phyloP scores from a whole-genome alignment of 30 jellyfish, hydroid and myxozoan species.

The Aurelia sp. region DNA sequence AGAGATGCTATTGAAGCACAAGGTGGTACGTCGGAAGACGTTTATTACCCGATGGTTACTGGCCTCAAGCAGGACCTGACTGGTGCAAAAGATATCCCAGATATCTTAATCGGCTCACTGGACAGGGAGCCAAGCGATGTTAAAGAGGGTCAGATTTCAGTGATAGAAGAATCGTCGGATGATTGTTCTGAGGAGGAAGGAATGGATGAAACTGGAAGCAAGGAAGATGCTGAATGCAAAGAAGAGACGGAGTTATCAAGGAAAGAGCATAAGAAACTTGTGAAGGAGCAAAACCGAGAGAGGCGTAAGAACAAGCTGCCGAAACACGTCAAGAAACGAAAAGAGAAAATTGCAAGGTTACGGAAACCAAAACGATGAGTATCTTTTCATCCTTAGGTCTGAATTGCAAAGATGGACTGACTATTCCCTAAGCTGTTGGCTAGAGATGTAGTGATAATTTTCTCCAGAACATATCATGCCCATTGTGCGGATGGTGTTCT shows the following conservation, averaged over 20 bases:
- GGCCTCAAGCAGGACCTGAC: constrained; percentile 88
- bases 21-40: constrained; percentile 77
- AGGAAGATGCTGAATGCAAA: constrained; percentile 9
- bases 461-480: no score
- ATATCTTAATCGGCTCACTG: constrained; percentile 2
- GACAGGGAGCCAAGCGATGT: constrained; percentile 12
- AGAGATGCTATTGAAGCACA: constrained; percentile 78
- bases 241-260: constrained; percentile 37
- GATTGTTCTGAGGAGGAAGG: constrained; percentile 35
- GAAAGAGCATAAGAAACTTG: constrained; percentile 88
- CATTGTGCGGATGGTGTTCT: no score
- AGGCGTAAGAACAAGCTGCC: constrained; percentile 97
- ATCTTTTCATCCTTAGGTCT: no score
- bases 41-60: constrained; percentile 84
- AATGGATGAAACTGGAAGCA: not conserved
- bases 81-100: constrained; percentile 88
- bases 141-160: not conserved
- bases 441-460: no score
- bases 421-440: no score
- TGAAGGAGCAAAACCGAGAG: constrained; percentile 97
- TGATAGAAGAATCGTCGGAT: constrained; percentile 18
- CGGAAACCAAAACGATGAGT: constrained; percentile 50
- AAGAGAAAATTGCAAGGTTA: constrained; percentile 71
- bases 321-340: constrained; percentile 89
- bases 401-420: no score